phyloP scores from a whole-genome alignment of 2,888 invertebrate genomes.

The Rhopalosiphum nymphaeae region DNA sequence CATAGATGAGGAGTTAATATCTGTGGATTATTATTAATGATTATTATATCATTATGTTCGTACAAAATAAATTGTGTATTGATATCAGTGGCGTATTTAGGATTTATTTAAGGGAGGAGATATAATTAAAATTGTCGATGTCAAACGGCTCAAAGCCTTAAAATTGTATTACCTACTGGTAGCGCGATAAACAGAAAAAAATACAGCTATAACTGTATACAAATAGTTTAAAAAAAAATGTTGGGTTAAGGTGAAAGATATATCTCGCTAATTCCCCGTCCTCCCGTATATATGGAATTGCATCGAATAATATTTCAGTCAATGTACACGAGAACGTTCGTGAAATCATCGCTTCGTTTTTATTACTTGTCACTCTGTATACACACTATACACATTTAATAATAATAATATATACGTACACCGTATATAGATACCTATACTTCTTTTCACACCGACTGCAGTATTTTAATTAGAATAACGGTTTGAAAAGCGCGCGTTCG shows the following conservation, averaged over 20 bases:
- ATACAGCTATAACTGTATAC: too few species aligned
- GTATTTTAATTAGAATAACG: not conserved
- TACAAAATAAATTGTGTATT: not conserved
- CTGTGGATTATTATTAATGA: not conserved
- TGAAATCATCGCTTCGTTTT: not conserved
- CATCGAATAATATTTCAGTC: not conserved
- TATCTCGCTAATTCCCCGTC: too few species aligned
- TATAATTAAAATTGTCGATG: too few species aligned
- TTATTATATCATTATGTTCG: not conserved
- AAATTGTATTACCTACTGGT: too few species aligned
- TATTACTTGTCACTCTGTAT: not conserved
- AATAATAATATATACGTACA: not conserved
- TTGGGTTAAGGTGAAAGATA: too few species aligned
- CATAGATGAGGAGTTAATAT: not conserved
- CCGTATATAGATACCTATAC: not conserved
- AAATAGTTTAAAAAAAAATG: too few species aligned
- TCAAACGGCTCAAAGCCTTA: too few species aligned
- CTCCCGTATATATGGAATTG: too few species aligned
- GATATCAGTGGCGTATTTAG: too few species aligned
- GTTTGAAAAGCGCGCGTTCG: not conserved
- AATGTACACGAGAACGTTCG: not conserved
- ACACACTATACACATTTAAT: not conserved
- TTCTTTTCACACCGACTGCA: slow-evolving; percentile 2
- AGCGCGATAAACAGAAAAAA: too few species aligned
- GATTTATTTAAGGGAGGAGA: too few species aligned